Percentiles rank a stretch among this genome's conserved stretches.
phyloP scores from a whole-genome alignment of 1,140 invertebrate genomes.

The Tribolium madens region DNA sequence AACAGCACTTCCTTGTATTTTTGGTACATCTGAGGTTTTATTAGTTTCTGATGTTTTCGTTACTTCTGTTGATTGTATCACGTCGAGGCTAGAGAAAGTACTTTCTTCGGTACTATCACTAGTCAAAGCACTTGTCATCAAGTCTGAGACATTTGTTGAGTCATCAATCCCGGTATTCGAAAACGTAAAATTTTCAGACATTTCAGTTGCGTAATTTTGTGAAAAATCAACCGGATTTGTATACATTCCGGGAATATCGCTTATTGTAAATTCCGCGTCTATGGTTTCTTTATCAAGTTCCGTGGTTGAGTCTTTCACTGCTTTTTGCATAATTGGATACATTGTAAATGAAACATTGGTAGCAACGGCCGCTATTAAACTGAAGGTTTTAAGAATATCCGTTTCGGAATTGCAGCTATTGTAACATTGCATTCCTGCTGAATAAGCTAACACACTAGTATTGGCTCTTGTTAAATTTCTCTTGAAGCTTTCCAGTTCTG shows the following conservation, averaged over 20 bases:
- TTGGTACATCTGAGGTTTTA: not conserved
- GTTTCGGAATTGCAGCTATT: slow-evolving; percentile 5
- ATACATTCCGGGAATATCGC: not conserved
- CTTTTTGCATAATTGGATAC: slow-evolving; percentile 34
- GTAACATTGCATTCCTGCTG: slow-evolving; percentile 18
- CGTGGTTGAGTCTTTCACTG: not conserved
- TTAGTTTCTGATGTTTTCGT: too few species aligned
- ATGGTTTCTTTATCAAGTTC: not conserved
- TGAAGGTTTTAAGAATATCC: slow-evolving; percentile 4
- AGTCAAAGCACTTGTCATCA: not conserved
- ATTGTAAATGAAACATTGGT: slow-evolving; percentile 25
- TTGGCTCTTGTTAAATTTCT: not conserved
- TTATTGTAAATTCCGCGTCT: not conserved
- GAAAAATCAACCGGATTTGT: not conserved
- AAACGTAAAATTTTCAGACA: not conserved
- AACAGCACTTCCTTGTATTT: not conserved
- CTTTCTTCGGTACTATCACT: not conserved
- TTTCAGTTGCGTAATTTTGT: not conserved
- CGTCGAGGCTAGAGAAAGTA: not conserved
- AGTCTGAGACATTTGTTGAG: too few species aligned
- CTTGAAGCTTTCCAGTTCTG: slow-evolving; percentile 12
- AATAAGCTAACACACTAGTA: not conserved
- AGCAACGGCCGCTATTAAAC: slow-evolving; percentile 17
- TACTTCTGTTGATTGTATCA: not conserved
- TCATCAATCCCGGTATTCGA: not conserved